Base-by-base conservation (phyloP, 2,113 vertebrate species). In the Prunella himalayana region DNA sequence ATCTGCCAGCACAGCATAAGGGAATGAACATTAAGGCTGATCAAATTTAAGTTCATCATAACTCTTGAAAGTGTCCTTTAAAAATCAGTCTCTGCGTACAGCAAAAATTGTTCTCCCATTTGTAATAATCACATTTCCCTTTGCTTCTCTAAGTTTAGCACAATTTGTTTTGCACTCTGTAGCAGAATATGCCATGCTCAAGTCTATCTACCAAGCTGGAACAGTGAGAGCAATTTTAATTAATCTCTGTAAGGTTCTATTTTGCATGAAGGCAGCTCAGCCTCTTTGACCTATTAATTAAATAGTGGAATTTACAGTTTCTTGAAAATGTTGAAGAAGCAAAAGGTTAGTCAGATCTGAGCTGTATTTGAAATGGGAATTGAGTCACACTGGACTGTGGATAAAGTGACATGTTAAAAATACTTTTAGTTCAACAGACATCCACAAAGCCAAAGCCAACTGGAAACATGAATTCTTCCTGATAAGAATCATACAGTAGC, bases 261-360 rank as follows among this genome's bases (percentile, higher is more conserved):
- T 94, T 95, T 96, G 70, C 82, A 92, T 70, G 71, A 93, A 97
- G 65, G 49, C 90, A 72, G n/a, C 88, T 87, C 91, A 80, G 82
- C 82, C 78, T 95, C 77, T 95, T 75, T 96, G 95, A 96, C 94
- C 94, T 77, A 82, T 88, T 97, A 97, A 97, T 98, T 98, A 97
- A 97, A 97, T 96, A 79, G 86, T 93, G 69, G 70, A 94, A 96
- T 92, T 97, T 91, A 90, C 85, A 97, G 64, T 80, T 92, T 49
- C 95, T 92, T 97, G 82, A 95, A 97, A 92, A 94, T 93, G 88
- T 94, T 84, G 72, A 96, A 89, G 87, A 95, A 95, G 94, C 66
- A 92, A 89, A 88, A 96, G 92, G 95, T 97, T 83, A 96, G 82
- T 87, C 94, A 94, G 84, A 91, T 95, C 78, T 73, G 85, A 96